phyloP scores from a whole-genome alignment of 1,140 invertebrate genomes.

The Antheraea pernyi region DNA sequence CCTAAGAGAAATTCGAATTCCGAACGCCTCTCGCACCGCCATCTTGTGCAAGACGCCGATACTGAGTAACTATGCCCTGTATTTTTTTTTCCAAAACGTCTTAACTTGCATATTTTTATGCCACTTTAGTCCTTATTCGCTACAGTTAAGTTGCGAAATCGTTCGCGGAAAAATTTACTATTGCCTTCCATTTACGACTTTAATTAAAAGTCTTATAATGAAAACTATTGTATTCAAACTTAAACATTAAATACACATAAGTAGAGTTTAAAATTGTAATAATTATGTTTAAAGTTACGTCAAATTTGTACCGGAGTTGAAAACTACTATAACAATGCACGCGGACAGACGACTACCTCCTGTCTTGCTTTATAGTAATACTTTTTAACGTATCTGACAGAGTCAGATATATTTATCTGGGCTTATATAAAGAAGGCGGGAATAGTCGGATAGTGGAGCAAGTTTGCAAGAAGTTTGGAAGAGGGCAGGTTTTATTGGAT shows the following conservation, averaged over 20 bases:
- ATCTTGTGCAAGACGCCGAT: constrained; percentile 76
- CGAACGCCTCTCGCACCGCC: constrained; percentile 69
- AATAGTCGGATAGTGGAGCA: constrained; percentile 71
- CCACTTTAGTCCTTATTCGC: constrained; percentile 71
- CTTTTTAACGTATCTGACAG: constrained; percentile 33
- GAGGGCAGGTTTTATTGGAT: constrained; percentile 71
- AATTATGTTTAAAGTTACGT: constrained; percentile 13
- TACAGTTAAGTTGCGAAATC: constrained; percentile 69
- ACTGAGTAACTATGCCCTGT: constrained; percentile 66
- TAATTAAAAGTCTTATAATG: constrained; percentile 27
- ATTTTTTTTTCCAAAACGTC: constrained; percentile 74
- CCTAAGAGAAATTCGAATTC: constrained; percentile 73
- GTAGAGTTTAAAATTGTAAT: constrained; percentile 27
- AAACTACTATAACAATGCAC: constrained; percentile 74
- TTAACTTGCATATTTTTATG: constrained; percentile 74
- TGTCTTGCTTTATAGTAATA: constrained; percentile 42
- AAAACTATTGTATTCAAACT: constrained; percentile 9
- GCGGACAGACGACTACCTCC: constrained; percentile 40
- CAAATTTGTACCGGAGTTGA: constrained; percentile 26
- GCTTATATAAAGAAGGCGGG: constrained; percentile 45
- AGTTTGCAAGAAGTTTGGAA: constrained; percentile 70
- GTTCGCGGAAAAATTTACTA: constrained; percentile 73
- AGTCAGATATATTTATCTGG: constrained; percentile 38
- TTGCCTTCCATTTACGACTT: constrained; percentile 41
- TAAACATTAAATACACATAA: background rate